Conservation (phyloP, 2,113 vertebrate genomes). For the Porphyrio hochstetteri region DNA sequence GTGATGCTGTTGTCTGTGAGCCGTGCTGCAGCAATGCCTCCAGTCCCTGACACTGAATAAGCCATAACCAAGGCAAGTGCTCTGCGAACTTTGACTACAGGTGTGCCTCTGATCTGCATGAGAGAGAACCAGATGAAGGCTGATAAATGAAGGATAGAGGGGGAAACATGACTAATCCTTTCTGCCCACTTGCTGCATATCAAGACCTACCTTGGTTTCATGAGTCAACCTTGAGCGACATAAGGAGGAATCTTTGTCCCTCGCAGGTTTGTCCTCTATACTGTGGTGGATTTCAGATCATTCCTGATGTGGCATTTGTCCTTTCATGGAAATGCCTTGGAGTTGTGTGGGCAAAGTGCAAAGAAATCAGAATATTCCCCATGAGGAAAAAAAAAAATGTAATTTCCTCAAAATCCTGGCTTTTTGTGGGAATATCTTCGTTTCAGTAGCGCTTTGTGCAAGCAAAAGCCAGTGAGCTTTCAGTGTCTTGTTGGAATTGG, state of each 20-base stretch:
- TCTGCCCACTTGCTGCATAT: neutral
- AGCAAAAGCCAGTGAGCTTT: neutral
- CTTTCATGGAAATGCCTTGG: neutral
- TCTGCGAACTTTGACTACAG: neutral
- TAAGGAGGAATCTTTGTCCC: neutral
- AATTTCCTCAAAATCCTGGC: neutral
- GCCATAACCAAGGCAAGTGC: neutral
- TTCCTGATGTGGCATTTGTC: neutral
- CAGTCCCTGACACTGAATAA: fast-evolving
- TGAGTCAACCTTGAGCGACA: neutral
- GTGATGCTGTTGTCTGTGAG: neutral
- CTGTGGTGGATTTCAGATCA: neutral
- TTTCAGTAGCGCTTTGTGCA: neutral
- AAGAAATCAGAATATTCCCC: neutral
- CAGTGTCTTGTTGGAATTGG: neutral
- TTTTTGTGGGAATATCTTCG: neutral
- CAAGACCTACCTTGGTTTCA: neutral
- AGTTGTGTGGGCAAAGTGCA: neutral
- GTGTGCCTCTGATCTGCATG: neutral
- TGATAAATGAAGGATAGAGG: neutral
- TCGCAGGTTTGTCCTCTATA: neutral
- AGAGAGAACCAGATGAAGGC: neutral
- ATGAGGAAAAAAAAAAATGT: neutral
- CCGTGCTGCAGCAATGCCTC: neutral
- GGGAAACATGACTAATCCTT: neutral